Evolutionary conservation across 1,140 invertebrate species (phyloP), one percentile per base, ranked within the genome.

Genomic region (Ectropis grisescens): DNA sequence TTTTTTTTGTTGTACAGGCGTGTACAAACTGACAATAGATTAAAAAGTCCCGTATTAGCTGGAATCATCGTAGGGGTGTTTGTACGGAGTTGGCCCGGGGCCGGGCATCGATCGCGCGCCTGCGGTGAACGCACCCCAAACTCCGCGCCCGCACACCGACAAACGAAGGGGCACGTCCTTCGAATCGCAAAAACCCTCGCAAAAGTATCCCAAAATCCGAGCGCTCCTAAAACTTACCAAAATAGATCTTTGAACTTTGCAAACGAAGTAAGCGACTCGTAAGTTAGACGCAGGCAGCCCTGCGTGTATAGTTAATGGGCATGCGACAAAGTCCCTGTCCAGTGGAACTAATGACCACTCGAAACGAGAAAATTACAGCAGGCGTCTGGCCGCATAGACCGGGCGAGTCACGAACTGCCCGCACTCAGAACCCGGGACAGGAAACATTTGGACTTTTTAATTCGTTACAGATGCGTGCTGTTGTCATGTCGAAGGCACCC

Each of bases 291-390:
- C n/a, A n/a, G n/a, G n/a, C n/a, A n/a, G n/a, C 51, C 59, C 58
- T 55, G 51, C 56, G 55, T 56, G 54, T 52, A 47, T 51, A 55
- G 55, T 59, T 74, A 69, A 75, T 71, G 65, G 59, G 43, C 41
- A 47, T 49, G 58, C 58, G 58, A 62, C 58, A 59, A 58, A 61
- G 55, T 56, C 52, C 45, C 51, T 57, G 60, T 66, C 59, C 61
- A 44, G 52, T 53, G 59, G 57, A 60, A 75, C 62, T 75, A 75
- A 75, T 75, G 70, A 71, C 65, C 58, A 66, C 65, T 75, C 55
- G 47, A 60, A 69, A 68, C 55, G 57, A 58, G 64, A 67, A 71
- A 75, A 71, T 75, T 69, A 71, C 67, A 38, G 50, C 52, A 44
- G 53, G 51, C 41, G 45, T 46, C 53, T n/a, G 42, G 44, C 47